phyloP scores from a whole-genome alignment of 2,113 vertebrate species.

The Sinocyclocheilus rhinocerous region DNA sequence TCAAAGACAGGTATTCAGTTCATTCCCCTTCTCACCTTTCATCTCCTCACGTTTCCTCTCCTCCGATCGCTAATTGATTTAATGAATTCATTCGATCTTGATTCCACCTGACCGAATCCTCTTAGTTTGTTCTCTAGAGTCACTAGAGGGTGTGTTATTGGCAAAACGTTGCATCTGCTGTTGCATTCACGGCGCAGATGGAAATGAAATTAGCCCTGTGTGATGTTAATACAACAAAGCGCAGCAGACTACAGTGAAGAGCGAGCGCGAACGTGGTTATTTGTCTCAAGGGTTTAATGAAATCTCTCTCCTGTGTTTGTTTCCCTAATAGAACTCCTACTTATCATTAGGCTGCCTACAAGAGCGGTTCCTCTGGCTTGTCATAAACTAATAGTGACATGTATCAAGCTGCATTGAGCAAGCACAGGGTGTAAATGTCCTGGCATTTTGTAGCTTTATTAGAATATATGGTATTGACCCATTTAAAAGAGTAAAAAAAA shows the following conservation, averaged over 20 bases:
- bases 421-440: not conserved
- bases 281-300: conserved; percentile 25
- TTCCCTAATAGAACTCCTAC: conserved; percentile 23
- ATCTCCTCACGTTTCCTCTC: not conserved
- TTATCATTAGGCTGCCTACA: conserved; percentile 14
- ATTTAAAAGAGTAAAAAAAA: conserved; percentile 52
- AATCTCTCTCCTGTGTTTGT: conserved; percentile 34
- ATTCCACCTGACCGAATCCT: not conserved
- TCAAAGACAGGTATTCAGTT: conserved; percentile 90
- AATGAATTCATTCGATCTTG: conserved; percentile 11
- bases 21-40: not conserved
- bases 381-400: conserved; percentile 33
- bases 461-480: conserved; percentile 55
- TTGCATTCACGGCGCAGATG: conserved; percentile 15
- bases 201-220: conserved; percentile 22
- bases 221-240: conserved; percentile 38
- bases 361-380: not conserved
- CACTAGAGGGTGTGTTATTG: conserved; percentile 5
- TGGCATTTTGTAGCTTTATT: conserved; percentile 30
- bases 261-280: conserved; percentile 4
- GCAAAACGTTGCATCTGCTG: conserved; percentile 15
- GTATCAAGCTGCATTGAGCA: not conserved
- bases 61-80: not conserved
- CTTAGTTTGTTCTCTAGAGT: not conserved
- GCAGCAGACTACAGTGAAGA: conserved; percentile 9